Evolutionary conservation across 2,888 invertebrate species (phyloP).

Genomic region (Calameuta idolon): DNA sequence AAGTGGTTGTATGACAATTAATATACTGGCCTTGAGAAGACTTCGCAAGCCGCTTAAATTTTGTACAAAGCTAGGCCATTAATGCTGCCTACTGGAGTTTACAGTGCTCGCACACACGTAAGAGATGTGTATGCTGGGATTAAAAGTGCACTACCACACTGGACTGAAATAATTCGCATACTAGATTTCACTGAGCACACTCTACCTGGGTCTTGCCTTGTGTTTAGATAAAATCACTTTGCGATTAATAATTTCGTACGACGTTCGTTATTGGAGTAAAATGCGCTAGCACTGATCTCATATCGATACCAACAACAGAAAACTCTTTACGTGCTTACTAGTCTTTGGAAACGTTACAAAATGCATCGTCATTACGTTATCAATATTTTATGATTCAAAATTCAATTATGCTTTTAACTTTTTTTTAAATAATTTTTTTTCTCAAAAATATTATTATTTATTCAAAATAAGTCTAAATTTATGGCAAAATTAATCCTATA

Average conservation of each 20-base stretch:
- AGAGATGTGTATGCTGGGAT: conserved; percentile 24
- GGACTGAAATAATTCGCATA: background rate
- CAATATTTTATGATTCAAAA: background rate
- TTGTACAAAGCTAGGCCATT: conserved; percentile 46
- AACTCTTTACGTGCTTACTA: background rate
- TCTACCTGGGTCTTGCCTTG: background rate
- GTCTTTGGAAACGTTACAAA: background rate
- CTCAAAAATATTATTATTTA: no score
- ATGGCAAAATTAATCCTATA: no score
- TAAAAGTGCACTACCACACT: conserved; percentile 22
- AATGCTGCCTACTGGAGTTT: conserved; percentile 43
- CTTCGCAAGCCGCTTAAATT: conserved; percentile 47
- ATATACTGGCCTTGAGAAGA: conserved; percentile 29
- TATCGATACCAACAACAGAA: background rate
- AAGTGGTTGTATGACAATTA: conserved; percentile 30
- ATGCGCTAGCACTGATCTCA: background rate
- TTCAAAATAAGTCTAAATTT: no score
- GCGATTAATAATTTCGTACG: background rate
- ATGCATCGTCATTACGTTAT: background rate
- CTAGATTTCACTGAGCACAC: background rate
- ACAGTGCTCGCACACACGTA: conserved; percentile 34
- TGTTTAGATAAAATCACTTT: background rate
- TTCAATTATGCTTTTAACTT: background rate
- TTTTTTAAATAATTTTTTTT: no score
- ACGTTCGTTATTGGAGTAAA: background rate